phyloP scores from a whole-genome alignment of 2,888 invertebrate species.

The Dyspetes luteomarginatus region DNA sequence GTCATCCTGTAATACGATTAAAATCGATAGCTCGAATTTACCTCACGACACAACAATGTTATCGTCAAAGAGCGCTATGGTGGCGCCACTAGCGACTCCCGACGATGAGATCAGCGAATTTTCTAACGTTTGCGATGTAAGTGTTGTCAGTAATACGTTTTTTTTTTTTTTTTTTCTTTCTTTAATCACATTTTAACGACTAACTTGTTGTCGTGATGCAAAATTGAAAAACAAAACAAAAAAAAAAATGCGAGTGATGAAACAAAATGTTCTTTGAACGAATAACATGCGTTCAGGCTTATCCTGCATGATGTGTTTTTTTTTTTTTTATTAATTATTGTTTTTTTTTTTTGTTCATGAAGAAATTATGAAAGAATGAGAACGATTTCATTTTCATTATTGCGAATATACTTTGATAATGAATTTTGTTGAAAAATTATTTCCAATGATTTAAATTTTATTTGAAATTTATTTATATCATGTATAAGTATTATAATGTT shows the following conservation, averaged over 20 bases:
- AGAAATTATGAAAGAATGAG: background rate
- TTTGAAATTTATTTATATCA: background rate
- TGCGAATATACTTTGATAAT: background rate
- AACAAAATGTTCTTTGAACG: constrained; percentile 16
- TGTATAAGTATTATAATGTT: background rate
- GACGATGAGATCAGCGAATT: constrained; percentile 79
- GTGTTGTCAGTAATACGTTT: constrained; percentile 73
- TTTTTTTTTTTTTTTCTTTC: constrained; percentile 23
- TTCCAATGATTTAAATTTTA: background rate
- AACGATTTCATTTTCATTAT: background rate
- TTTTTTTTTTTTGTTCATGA: background rate
- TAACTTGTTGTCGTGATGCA: background rate
- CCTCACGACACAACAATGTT: constrained; percentile 47
- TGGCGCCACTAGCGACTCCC: constrained; percentile 78
- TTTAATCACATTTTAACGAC: background rate
- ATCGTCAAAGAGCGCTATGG: constrained; percentile 49
- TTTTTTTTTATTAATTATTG: background rate
- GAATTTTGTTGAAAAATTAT: background rate
- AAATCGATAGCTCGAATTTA: constrained; percentile 61
- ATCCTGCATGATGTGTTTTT: background rate
- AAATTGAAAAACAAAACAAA: too few relatives aligned
- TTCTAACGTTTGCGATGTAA: constrained; percentile 80
- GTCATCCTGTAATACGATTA: constrained; percentile 59
- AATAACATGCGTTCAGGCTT: background rate
- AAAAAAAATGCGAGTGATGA: background rate